Base-by-base conservation (phyloP, 2,113 vertebrate species). In the Elephantulus edwardii region DNA sequence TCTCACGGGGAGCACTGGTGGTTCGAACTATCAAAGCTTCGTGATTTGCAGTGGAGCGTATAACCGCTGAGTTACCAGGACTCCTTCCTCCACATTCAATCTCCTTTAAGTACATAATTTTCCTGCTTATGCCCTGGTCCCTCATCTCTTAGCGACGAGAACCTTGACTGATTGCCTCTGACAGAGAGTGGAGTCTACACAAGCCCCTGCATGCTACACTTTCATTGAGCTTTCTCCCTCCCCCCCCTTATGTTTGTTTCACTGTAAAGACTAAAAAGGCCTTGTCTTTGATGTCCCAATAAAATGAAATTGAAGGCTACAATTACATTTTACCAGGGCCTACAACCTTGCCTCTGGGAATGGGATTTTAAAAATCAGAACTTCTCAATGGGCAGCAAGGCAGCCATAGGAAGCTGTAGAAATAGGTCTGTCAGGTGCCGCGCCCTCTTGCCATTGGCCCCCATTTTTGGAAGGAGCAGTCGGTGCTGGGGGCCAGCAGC, bases 201-300 rank as follows among this genome's bases (percentile, higher is more conserved):
- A 12, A 42, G 80, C 26, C 62, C 33, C 1, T 2, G 56, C 56
- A 1, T 19, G 35, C 2, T 2, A 20, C 0, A 5, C 62, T 46
- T 11, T 30, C 22, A 26, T 22, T 44, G 9, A 24, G 12, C 24
- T 48, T 4, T 54, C 70, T 70, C 13, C n/a, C n/a, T n/a, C n/a
- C n/a, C n/a, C n/a, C n/a, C n/a, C n/a, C n/a, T 40, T 62, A 17
- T 11, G 8, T 4, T 1, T 64, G 28, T n/a, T 48, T 93, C 90
- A 14, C 28, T 20, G 1, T 9, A 52, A 70, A 86, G 88, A 93
- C 88, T 56, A 88, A n/a, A 88, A 42, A 89, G 80, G 30, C 58
- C 40, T 81, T 38, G 44, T 75, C 87, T 93, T 91, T 83, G 87
- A 80, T 77, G 76, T 76, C 93, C 80, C 83, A 80, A 84, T 76